These are phyloP conservation scores for Chamaea fasciata DNA, from an alignment of 2,113 vertebrate genomes.

Conservation along the genomic window DNA sequence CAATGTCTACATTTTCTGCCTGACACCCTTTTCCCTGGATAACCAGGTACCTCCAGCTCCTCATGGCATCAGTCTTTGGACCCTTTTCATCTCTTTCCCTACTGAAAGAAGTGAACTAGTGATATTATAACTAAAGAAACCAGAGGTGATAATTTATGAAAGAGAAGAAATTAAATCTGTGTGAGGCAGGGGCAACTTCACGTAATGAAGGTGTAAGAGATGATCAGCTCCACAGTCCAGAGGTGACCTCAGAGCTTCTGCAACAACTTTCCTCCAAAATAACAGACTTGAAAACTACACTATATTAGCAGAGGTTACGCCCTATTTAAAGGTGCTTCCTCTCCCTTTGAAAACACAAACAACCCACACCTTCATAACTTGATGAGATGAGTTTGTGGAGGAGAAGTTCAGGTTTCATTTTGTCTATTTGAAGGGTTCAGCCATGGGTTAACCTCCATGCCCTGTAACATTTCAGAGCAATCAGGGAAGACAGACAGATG, in stretches of 20 bases:
- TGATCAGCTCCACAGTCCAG: neutral
- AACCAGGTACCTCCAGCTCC: neutral
- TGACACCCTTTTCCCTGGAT: neutral
- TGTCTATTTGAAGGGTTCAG: constrained; percentile 5
- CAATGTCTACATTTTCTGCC: neutral
- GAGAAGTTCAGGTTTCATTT: neutral
- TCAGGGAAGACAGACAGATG: constrained; percentile 58
- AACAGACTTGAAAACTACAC: neutral
- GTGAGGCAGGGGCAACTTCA: neutral
- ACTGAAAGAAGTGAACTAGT: neutral
- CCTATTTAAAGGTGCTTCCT: neutral
- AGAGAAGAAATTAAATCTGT: neutral
- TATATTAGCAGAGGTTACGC: neutral
- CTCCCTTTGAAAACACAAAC: neutral
- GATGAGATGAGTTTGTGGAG: neutral
- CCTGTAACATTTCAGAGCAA: constrained; percentile 51
- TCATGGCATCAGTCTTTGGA: neutral
- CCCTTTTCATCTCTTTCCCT: neutral
- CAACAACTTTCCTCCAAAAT: neutral
- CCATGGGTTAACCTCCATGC: neutral
- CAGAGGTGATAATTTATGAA: neutral
- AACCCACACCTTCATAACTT: neutral
- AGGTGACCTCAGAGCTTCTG: neutral
- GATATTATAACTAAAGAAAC: neutral
- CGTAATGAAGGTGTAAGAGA: neutral